Conservation (phyloP, 2,797 vertebrate species). For the Peromyscus attwateri region DNA sequence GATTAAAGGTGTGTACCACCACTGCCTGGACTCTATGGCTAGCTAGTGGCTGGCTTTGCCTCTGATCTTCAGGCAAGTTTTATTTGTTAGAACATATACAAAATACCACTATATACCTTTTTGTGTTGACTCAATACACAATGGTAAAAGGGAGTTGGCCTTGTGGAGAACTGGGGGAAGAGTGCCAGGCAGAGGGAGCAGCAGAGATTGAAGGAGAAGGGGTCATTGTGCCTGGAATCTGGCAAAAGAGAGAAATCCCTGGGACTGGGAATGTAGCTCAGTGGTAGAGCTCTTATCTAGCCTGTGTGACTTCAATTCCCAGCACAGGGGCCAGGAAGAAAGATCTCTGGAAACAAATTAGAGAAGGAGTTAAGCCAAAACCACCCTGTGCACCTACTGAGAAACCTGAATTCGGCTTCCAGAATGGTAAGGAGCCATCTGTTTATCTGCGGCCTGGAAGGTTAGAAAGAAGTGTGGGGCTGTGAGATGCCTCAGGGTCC, state of each 20-base stretch:
- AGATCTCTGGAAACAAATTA: neutral
- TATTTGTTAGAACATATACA: too few species aligned
- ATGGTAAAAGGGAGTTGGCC: neutral
- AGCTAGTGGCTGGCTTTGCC: too few species aligned
- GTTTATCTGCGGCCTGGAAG: accelerated
- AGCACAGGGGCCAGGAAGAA: neutral
- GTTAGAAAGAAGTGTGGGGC: neutral
- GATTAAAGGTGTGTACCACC: too few species aligned
- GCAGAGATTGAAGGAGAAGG: neutral
- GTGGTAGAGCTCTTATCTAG: neutral
- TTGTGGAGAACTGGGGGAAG: neutral
- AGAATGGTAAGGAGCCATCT: neutral
- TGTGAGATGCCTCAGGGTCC: neutral
- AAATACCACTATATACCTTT: neutral
- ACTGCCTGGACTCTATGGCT: too few species aligned
- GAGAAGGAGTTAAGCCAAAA: neutral
- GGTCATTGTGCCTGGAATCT: neutral
- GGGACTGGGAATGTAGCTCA: neutral
- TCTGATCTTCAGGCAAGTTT: too few species aligned
- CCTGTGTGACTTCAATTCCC: neutral
- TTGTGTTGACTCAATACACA: neutral
- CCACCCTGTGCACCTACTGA: neutral
- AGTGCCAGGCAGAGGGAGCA: neutral
- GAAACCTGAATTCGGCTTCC: neutral
- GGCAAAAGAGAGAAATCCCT: neutral